These are phyloP conservation scores for Agrotis ipsilon DNA, from an alignment of 2,888 invertebrate species.

Conservation along the genomic window DNA sequence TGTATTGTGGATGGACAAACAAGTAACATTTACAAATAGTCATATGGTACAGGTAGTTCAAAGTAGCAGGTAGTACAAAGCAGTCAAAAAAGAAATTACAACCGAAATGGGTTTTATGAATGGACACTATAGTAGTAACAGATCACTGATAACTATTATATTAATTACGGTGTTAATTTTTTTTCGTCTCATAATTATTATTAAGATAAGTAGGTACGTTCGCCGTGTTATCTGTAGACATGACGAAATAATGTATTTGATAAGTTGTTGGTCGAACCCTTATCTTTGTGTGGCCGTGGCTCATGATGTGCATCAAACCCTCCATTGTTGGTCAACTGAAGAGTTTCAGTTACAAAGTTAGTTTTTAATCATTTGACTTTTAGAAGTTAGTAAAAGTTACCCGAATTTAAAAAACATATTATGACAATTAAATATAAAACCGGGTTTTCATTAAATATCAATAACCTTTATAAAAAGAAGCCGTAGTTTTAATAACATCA, in stretches of 20 bases:
- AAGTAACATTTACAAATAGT: not conserved
- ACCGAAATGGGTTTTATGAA: too few species aligned
- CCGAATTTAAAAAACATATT: not conserved
- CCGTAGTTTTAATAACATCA: not conserved
- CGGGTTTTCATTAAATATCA: not conserved
- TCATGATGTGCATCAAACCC: not conserved
- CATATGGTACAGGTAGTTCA: too few species aligned
- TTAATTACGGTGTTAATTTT: not conserved
- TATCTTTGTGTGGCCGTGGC: constrained; percentile 16
- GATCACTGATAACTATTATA: not conserved
- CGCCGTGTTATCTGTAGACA: constrained; percentile 19
- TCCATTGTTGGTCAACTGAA: not conserved
- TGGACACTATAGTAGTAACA: not conserved
- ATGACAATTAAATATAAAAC: not conserved
- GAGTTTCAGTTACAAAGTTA: not conserved
- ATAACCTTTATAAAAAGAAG: not conserved
- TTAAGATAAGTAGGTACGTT: not conserved
- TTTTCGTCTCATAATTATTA: not conserved
- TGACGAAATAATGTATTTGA: constrained; percentile 23
- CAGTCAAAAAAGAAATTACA: too few species aligned
- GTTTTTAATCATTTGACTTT: not conserved
- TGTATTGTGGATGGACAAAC: not conserved
- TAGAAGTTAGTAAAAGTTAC: not conserved
- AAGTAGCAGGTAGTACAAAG: too few species aligned
- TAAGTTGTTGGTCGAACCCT: constrained; percentile 5